Evolutionary conservation across 2,797 vertebrate species (phyloP).

Genomic region (Mus spretus): DNA sequence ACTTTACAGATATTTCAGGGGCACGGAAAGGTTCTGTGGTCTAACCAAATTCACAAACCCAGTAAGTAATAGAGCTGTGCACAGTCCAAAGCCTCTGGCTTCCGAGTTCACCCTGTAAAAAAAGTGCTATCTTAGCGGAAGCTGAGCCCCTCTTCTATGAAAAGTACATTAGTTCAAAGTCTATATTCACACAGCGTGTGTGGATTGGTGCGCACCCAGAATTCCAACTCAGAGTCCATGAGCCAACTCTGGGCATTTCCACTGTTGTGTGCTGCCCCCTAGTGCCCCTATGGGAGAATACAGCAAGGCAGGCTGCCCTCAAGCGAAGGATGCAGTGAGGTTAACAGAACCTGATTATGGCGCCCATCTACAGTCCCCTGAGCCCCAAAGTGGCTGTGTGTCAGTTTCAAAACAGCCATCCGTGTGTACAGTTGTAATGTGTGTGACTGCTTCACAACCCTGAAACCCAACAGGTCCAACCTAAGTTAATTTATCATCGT

Average conservation of each 20-base stretch:
- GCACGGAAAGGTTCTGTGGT: background rate
- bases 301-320: background rate
- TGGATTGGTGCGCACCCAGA: background rate
- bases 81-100: background rate
- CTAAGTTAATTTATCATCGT: slow-evolving; percentile 2
- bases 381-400: background rate
- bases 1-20: background rate
- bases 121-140: background rate
- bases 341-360: background rate
- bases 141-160: background rate
- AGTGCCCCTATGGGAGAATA: background rate
- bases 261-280: slow-evolving; percentile 73
- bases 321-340: background rate
- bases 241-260: slow-evolving; percentile 24
- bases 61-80: background rate
- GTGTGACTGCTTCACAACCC: slow-evolving; percentile 10
- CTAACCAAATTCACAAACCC: slow-evolving; percentile 27
- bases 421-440: background rate
- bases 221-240: background rate
- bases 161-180: slow-evolving; percentile 1
- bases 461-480: slow-evolving; percentile 46
- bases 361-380: background rate
- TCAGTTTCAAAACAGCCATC: slow-evolving; percentile 24
- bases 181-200: background rate
- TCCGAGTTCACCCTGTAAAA: background rate